phyloP scores from a whole-genome alignment of 2,113 vertebrate species.

The Myodes glareolus region DNA sequence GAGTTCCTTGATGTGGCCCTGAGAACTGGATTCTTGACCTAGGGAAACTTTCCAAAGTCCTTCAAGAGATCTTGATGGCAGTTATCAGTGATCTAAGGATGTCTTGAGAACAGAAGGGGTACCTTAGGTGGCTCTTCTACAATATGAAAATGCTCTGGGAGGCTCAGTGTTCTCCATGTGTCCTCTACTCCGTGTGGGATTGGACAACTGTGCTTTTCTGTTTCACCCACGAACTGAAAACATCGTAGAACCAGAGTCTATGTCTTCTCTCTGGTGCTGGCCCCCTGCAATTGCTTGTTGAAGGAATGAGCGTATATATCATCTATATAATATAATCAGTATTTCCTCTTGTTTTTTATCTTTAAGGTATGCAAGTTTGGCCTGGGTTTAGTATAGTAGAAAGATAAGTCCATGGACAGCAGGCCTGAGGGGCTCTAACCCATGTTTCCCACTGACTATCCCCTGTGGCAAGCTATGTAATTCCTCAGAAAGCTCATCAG shows the following conservation, averaged over 20 bases:
- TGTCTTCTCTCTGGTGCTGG: background rate
- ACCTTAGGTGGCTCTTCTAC: background rate
- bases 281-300: background rate
- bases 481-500: background rate
- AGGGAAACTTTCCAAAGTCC: background rate
- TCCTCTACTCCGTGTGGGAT: background rate
- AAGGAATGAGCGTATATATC: slow-evolving; percentile 10
- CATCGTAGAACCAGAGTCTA: background rate
- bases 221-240: background rate
- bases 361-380: background rate
- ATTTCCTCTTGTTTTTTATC: background rate
- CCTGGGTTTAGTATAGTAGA: background rate
- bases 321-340: background rate
- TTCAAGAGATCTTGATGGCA: background rate
- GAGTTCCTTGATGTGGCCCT: slow-evolving; percentile 53
- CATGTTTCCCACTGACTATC: background rate
- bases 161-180: background rate
- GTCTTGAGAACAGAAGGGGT: background rate
- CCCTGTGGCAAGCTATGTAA: background rate
- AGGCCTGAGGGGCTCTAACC: background rate
- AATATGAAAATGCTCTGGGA: background rate
- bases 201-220: background rate
- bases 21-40: background rate
- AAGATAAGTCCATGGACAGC: background rate
- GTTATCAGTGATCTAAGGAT: background rate